Conservation (phyloP, 2,113 vertebrate species). For the Rhabdomys dilectus region DNA sequence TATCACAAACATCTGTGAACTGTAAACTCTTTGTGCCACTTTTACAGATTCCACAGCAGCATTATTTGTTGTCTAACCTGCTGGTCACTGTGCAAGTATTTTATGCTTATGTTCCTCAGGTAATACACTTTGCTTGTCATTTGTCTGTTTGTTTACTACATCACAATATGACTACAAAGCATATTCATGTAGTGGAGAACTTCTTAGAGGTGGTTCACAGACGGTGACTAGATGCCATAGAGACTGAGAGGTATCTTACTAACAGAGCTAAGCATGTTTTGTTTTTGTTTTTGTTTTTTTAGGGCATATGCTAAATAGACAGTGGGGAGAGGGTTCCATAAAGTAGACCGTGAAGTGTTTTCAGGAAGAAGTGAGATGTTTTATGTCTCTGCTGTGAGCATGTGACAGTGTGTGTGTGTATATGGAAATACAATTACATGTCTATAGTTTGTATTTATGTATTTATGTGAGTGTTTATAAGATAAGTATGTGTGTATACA, state of each 20-base stretch:
- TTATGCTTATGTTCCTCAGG: not conserved
- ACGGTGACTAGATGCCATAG: rapidly evolving
- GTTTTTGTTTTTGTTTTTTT: no score
- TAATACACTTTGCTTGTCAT: not conserved
- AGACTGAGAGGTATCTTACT: not conserved
- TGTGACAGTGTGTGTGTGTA: not conserved
- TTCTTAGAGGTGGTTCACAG: not conserved
- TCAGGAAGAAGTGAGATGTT: not conserved
- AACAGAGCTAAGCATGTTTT: not conserved
- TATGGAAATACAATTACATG: not conserved
- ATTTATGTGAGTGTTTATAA: not conserved
- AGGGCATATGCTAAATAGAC: not conserved
- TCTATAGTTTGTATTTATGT: not conserved
- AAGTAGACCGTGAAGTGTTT: not conserved
- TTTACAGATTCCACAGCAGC: not conserved
- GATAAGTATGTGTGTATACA: no score
- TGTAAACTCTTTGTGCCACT: not conserved
- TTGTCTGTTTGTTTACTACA: not conserved
- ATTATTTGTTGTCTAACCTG: not conserved
- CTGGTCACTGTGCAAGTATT: not conserved
- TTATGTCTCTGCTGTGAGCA: not conserved
- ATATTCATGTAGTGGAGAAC: no score
- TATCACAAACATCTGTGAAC: not conserved
- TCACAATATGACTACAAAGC: not conserved
- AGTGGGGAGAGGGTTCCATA: no score